Base-by-base conservation (phyloP, 2,888 invertebrate genomes). In the Acanthosepion esculentum region DNA sequence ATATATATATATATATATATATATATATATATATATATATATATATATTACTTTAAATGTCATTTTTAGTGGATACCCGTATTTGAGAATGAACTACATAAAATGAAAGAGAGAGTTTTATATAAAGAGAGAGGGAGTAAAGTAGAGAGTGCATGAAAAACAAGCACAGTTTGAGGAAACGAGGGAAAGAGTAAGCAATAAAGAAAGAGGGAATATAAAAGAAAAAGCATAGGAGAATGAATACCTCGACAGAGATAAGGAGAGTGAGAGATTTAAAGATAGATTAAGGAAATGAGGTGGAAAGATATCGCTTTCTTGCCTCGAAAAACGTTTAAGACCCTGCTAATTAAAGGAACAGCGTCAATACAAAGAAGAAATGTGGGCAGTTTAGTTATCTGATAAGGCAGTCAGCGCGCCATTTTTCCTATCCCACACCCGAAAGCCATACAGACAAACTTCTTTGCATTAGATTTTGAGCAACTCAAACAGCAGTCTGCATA, bases 401-500 rank as follows among this genome's bases (percentile, higher is more conserved):
- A 78, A 78, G n/a, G n/a, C n/a, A 78, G 33, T 78, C 78, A 78
- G 78, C 78, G 33, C 18, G 15, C n/a, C 78, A 12, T 78, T n/a
- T n/a, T 5, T 78, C 6, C 33, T n/a, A n/a, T 33, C 78, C 78
- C n/a, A 78, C 78, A n/a, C 78, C n/a, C n/a, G 33, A n/a, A 78
- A n/a, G 78, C 78, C n/a, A 78, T 8, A 78, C 78, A 78, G 78
- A 78, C 78, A n/a, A 78, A 78, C 78, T 78, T 78, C n/a, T 78
- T 78, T 33, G 33, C 78, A 33, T 1, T n/a, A n/a, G n/a, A n/a
- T n/a, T n/a, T 15, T 78, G 12, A 78, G 15, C n/a, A n/a, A 78
- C 78, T 78, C 78, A 15, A 78, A 4, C 0, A 20, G 29, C n/a
- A 15, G 78, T 78, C n/a, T 78, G 23, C 23, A 23, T 23, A 59